phyloP scores from a whole-genome alignment of 2,888 invertebrate species.

The Neocrepidodera transversa region DNA sequence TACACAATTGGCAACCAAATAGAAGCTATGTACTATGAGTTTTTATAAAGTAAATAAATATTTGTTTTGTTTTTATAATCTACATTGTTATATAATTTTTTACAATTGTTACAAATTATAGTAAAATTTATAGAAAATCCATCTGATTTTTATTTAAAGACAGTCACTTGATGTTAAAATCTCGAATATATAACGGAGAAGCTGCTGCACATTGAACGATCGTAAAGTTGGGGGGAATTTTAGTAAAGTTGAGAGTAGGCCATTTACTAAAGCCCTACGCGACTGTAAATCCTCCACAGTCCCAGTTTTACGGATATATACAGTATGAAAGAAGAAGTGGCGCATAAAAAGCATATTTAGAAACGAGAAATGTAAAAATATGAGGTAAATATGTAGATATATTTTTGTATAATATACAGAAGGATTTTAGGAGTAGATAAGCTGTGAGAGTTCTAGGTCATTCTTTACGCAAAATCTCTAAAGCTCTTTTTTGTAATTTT shows the following conservation, averaged over 20 bases:
- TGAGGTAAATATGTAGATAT: not conserved
- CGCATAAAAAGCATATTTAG: conserved; percentile 5
- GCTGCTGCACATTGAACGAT: conserved; percentile 51
- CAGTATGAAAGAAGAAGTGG: conserved; percentile 24
- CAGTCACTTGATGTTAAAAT: conserved; percentile 1
- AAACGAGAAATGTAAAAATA: not conserved
- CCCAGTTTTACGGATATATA: conserved; percentile 31
- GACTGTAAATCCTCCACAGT: conserved; percentile 50
- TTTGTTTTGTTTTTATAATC: too few species aligned
- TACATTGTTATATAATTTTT: too few species aligned
- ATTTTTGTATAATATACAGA: too few species aligned
- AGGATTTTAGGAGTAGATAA: too few species aligned
- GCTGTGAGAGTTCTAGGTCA: too few species aligned
- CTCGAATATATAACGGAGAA: conserved; percentile 35
- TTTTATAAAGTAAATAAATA: too few species aligned
- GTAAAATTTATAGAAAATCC: too few species aligned
- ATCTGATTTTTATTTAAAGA: conserved; percentile 49
- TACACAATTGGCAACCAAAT: not conserved
- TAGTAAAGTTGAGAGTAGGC: conserved; percentile 49
- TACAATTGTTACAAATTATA: too few species aligned
- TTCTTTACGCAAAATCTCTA: too few species aligned
- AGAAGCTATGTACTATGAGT: not conserved
- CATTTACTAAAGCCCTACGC: conserved; percentile 50
- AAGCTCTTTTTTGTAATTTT: too few species aligned
- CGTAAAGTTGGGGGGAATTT: conserved; percentile 52